Evolutionary conservation across 2,113 vertebrate genomes (phyloP).

Genomic region (Odontesthes bonariensis): DNA sequence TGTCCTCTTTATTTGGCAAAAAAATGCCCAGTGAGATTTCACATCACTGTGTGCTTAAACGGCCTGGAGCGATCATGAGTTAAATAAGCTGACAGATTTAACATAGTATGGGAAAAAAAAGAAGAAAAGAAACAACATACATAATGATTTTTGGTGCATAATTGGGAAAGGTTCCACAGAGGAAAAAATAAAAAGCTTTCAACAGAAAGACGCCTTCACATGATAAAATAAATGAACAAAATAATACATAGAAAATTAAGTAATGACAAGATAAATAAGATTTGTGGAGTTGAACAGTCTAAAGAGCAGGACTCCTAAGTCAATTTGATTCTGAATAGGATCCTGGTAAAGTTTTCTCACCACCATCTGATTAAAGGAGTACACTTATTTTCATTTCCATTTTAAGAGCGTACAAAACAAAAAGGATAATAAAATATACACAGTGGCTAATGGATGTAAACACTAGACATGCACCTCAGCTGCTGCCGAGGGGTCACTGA

Average conservation of each 20-base stretch:
- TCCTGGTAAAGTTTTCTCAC: background rate
- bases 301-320: conserved; percentile 14
- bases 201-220: background rate
- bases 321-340: background rate
- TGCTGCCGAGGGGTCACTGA: background rate
- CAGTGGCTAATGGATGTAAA: conserved; percentile 15
- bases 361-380: background rate
- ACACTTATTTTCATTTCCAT: conserved; percentile 10
- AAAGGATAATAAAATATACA: conserved; percentile 28
- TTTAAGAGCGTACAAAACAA: conserved; percentile 5
- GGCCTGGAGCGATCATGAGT: background rate
- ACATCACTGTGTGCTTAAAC: conserved; percentile 10
- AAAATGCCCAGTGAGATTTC: conserved; percentile 12
- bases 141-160: conserved; percentile 30
- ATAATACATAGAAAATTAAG: background rate
- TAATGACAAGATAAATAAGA: background rate
- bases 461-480: background rate
- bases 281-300: conserved; percentile 6
- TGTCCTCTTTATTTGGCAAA: conserved; percentile 55
- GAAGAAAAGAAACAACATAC: background rate
- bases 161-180: background rate
- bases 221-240: conserved; percentile 3
- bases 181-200: background rate
- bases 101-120: conserved; percentile 6
- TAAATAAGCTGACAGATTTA: background rate